A percentile compares a stretch with the other conserved stretches of the same genome.
phyloP scores from a whole-genome alignment of 2,888 invertebrate species.

The Drosophila antonietae region DNA sequence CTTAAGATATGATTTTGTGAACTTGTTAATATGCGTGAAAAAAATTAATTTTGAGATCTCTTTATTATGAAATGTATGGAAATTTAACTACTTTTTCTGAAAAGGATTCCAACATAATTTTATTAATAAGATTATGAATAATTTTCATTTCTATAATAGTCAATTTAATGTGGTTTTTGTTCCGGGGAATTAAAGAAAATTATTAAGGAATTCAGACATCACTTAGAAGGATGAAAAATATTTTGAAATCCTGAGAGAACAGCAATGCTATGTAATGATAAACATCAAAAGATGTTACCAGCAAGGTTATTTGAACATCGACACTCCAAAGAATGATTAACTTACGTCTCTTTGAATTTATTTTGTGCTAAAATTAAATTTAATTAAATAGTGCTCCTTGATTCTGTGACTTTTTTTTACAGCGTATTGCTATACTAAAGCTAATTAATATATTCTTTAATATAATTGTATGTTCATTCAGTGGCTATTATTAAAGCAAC shows the following conservation, averaged over 20 bases:
- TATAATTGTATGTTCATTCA: too few relatives aligned
- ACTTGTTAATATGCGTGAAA: not conserved
- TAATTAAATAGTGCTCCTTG: not conserved
- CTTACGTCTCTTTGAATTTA: not conserved
- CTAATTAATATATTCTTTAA: not conserved
- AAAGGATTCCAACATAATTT: not conserved
- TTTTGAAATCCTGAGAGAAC: too few relatives aligned
- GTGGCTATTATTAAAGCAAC: not conserved
- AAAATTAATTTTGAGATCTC: too few relatives aligned
- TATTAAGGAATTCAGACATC: too few relatives aligned
- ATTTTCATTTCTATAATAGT: not conserved
- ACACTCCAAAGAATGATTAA: not conserved
- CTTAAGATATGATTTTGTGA: not conserved
- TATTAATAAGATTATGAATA: not conserved
- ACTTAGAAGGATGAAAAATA: too few relatives aligned
- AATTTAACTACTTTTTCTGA: too few relatives aligned
- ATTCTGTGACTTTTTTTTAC: conserved; percentile 1
- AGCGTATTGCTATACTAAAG: not conserved
- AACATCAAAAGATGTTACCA: not conserved
- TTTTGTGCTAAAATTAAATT: too few relatives aligned
- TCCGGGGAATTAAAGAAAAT: too few relatives aligned
- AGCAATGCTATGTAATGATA: too few relatives aligned
- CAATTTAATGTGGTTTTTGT: too few relatives aligned
- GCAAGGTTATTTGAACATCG: not conserved
- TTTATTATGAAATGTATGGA: too few relatives aligned